These are phyloP conservation scores for Chondrosia reniformis DNA, from an alignment of 37 sponge, comb jelly and placozoan species.

Conservation along the genomic window DNA sequence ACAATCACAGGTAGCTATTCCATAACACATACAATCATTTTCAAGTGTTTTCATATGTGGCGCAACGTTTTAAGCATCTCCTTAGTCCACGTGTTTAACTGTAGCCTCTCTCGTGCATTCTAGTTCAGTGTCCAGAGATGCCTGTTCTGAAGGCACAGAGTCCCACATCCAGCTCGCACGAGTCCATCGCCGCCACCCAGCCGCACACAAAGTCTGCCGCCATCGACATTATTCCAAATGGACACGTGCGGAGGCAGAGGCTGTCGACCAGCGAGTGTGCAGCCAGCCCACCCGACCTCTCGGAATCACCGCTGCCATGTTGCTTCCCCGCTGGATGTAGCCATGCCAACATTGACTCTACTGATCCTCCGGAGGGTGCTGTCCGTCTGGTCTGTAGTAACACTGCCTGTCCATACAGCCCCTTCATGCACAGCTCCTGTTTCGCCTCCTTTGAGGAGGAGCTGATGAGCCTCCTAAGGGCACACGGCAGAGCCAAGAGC, in stretches of 20 bases:
- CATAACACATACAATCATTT: too few species aligned
- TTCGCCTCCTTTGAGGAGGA: constrained; percentile 79
- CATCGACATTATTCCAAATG: neutral
- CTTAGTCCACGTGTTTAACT: too few species aligned
- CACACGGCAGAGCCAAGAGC: constrained; percentile 73
- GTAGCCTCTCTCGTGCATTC: too few species aligned
- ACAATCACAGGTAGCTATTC: too few species aligned
- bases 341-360: constrained; percentile 28
- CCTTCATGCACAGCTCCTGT: constrained; percentile 82
- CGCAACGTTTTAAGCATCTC: too few species aligned
- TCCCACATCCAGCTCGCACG: neutral
- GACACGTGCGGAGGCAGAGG: neutral
- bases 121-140: neutral
- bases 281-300: neutral
- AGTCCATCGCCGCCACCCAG: neutral
- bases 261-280: neutral
- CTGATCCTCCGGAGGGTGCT: constrained; percentile 28
- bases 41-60: too few species aligned
- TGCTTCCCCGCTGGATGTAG: constrained; percentile 57
- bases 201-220: constrained; percentile 13
- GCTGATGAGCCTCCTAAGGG: constrained; percentile 63
- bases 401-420: constrained; percentile 61
- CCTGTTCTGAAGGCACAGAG: constrained; percentile 20
- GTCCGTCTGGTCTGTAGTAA: constrained; percentile 78
- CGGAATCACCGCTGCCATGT: constrained; percentile 22